Percentiles rank a stretch among this genome's conserved stretches.
These are phyloP conservation scores for Helostoma temminkii DNA, from an alignment of 2,797 vertebrate species.

Conservation along the genomic window DNA sequence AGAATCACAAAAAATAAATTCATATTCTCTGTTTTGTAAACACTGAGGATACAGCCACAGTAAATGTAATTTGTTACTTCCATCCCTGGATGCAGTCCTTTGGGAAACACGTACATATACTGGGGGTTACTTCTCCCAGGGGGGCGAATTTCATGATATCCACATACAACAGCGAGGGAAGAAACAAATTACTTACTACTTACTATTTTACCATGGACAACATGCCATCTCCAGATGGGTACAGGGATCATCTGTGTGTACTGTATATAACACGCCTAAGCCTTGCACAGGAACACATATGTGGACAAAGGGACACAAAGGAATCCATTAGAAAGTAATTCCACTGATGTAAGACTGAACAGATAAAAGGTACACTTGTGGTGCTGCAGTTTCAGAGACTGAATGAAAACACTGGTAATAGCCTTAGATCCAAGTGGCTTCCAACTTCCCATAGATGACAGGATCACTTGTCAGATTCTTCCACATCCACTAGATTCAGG, in stretches of 20 bases:
- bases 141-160: too few relatives aligned
- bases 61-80: too few relatives aligned
- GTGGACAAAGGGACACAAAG: neutral
- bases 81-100: too few relatives aligned
- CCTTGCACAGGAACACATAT: neutral
- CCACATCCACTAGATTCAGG: slow-evolving; percentile 26
- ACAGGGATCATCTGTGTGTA: too few relatives aligned
- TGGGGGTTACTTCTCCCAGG: too few relatives aligned
- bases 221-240: too few relatives aligned
- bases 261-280: neutral
- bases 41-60: too few relatives aligned
- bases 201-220: too few relatives aligned
- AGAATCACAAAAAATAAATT: too few relatives aligned
- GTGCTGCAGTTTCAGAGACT: slow-evolving; percentile 36
- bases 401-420: slow-evolving; percentile 53
- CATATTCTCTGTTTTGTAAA: too few relatives aligned
- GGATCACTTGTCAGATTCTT: slow-evolving; percentile 53
- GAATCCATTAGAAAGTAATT: slow-evolving; percentile 21
- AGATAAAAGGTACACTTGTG: slow-evolving; percentile 30
- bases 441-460: slow-evolving; percentile 32
- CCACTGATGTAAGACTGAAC: slow-evolving; percentile 30
- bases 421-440: slow-evolving; percentile 35
- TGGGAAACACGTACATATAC: neutral
- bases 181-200: too few relatives aligned
- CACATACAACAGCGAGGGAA: too few relatives aligned